phyloP scores from a whole-genome alignment of 2,113 vertebrate genomes.

The Synodontis membranacea region DNA sequence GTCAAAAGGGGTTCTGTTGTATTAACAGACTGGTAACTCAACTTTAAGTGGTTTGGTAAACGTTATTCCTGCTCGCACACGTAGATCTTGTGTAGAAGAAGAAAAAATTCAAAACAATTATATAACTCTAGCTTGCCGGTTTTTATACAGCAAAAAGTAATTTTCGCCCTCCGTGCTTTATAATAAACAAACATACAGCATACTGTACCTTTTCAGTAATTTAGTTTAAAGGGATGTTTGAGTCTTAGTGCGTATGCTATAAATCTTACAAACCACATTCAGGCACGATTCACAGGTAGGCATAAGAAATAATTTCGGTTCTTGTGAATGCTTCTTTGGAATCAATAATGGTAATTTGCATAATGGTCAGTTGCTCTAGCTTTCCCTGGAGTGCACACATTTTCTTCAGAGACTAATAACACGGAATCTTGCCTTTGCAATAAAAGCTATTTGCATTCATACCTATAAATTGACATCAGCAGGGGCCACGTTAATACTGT shows the following conservation, averaged over 20 bases:
- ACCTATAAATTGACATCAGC: neutral
- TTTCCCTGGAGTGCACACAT: constrained; percentile 7
- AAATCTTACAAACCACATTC: neutral
- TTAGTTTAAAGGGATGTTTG: neutral
- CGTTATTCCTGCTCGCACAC: neutral
- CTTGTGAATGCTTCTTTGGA: constrained; percentile 7
- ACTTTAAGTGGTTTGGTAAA: neutral
- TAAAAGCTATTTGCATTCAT: constrained; percentile 23
- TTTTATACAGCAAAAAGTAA: neutral
- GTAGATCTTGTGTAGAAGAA: neutral
- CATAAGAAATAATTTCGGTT: constrained; percentile 2
- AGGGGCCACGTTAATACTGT: neutral
- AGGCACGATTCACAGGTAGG: neutral
- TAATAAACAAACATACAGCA: neutral
- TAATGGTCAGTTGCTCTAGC: neutral
- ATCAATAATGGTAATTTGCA: constrained; percentile 32
- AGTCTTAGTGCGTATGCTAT: neutral
- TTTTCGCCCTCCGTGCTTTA: neutral
- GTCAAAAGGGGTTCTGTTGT: neutral
- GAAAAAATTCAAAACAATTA: neutral
- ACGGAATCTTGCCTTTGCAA: neutral
- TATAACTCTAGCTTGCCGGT: neutral
- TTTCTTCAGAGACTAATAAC: neutral
- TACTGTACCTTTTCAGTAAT: neutral
- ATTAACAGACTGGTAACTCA: neutral